Evolutionary conservation across 2,888 invertebrate genomes (phyloP), one percentile per base, ranked within the genome.

Genomic region (Heteromyza rotundicornis): DNA sequence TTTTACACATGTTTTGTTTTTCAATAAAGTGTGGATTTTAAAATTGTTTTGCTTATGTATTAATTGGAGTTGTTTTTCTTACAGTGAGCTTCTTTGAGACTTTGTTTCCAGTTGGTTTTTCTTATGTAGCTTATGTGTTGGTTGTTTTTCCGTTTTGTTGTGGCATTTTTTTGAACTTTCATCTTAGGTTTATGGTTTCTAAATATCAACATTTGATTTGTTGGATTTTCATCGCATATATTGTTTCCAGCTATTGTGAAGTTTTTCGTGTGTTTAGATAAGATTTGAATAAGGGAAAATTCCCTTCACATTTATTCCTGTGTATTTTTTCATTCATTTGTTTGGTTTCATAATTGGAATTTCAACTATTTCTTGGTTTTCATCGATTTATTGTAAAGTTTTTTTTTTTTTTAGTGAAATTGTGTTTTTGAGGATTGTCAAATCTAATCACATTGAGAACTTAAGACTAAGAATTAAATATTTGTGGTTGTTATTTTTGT

Each of bases 381-480:
- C 40, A 40, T 27, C 10, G 27, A 27, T 27, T 27, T 27, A n/a
- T 40, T 40, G 40, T 40, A 40, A 40, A 40, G 40, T 55, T 49
- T n/a, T n/a, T n/a, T n/a, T n/a, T n/a, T n/a, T n/a, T n/a, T n/a
- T 62, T 59, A 61, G 61, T 63, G 65, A 67, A 66, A 55, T 35
- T 47, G n/a, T n/a, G n/a, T n/a, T 47, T 64, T 78, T 70, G 68
- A 78, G n/a, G 81, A 81, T 81, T 81, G 81, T 81, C 81, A 74
- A 80, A 81, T 82, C 75, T 82, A 81, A 82, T 81, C 82, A 81
- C 82, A 82, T 80, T 75, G 70, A 78, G 68, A 73, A 76, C 51
- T 64, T 69, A 63, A 53, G 27, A 64, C 58, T 59, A 57, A 53
- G 44, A 36, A 59, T 3, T 3, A n/a, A 40, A 3, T 40, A 14